Percentiles rank a stretch among this genome's conserved stretches.
Conservation (phyloP, 2,888 invertebrate genomes). For the Leptinotarsa haldemani region DNA sequence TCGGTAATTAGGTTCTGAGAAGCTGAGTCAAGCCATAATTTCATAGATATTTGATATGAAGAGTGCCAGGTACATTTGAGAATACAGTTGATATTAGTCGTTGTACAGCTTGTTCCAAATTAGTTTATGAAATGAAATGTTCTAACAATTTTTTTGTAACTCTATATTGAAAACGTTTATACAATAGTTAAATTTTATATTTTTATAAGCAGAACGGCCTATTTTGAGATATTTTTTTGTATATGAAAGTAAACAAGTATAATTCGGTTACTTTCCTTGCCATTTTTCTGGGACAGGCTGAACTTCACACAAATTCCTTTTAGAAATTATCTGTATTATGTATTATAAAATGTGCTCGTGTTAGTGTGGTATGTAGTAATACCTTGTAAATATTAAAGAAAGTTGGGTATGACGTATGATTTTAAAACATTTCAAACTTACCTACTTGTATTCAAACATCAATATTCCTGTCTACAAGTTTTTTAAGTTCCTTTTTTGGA, state of each 20-base stretch:
- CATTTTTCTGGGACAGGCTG: not conserved
- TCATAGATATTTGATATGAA: constrained; percentile 13
- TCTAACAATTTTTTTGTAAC: not conserved
- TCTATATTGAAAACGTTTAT: not conserved
- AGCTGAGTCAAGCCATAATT: constrained; percentile 15
- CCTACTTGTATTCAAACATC: constrained; percentile 26
- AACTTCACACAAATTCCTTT: constrained; percentile 38
- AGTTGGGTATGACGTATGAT: constrained; percentile 8
- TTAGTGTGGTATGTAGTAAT: constrained; percentile 38
- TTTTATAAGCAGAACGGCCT: not conserved
- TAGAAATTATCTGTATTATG: constrained; percentile 42
- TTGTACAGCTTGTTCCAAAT: constrained; percentile 6
- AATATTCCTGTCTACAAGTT: constrained; percentile 25
- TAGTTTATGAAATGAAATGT: not conserved
- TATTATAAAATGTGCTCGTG: constrained; percentile 52
- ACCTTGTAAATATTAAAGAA: constrained; percentile 24
- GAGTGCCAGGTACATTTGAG: constrained; percentile 18
- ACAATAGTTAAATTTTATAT: not conserved
- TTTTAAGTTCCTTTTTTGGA: constrained; percentile 21
- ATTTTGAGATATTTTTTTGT: not conserved
- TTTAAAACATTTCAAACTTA: constrained; percentile 16
- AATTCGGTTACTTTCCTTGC: not conserved
- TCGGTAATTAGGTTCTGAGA: not conserved
- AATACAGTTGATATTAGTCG: constrained; percentile 3
- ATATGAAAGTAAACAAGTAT: not conserved